phyloP scores from a whole-genome alignment of 2,797 vertebrate genomes.

The Cebuella pygmaea region DNA sequence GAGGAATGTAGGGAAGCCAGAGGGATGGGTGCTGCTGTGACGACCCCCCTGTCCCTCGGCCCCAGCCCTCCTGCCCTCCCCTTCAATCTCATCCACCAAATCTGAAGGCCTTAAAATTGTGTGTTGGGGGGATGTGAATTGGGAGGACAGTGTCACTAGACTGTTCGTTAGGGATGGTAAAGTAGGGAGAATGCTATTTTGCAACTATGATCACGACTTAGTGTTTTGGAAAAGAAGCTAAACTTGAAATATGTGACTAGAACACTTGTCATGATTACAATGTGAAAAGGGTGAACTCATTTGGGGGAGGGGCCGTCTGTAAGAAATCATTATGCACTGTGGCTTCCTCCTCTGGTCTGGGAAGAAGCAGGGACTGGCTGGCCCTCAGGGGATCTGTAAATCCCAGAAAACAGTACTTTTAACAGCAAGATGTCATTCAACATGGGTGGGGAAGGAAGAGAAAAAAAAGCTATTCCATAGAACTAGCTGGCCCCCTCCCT shows the following conservation, averaged over 20 bases:
- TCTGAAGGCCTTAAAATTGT: conserved; percentile 91
- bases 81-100: conserved; percentile 61
- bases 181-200: conserved; percentile 23
- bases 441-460: conserved; percentile 28
- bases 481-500: background rate
- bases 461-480: conserved; percentile 12
- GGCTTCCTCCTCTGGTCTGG: background rate
- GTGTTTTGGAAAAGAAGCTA: conserved; percentile 86
- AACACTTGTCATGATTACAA: conserved; percentile 70
- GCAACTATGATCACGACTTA: conserved; percentile 83
- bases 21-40: conserved; percentile 83
- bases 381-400: conserved; percentile 22
- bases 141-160: conserved; percentile 32
- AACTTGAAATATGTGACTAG: conserved; percentile 79
- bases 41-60: conserved; percentile 68
- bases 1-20: conserved; percentile 77
- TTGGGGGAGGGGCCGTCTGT: conserved; percentile 15
- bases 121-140: conserved; percentile 50
- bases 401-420: conserved; percentile 61
- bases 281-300: conserved; percentile 71
- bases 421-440: conserved; percentile 48
- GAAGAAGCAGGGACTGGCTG: background rate
- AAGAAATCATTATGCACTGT: conserved; percentile 66
- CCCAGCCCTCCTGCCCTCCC: conserved; percentile 25
- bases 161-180: background rate